Base-by-base conservation (phyloP, 2,113 vertebrate genomes). In the Xyliphius kryptos region DNA sequence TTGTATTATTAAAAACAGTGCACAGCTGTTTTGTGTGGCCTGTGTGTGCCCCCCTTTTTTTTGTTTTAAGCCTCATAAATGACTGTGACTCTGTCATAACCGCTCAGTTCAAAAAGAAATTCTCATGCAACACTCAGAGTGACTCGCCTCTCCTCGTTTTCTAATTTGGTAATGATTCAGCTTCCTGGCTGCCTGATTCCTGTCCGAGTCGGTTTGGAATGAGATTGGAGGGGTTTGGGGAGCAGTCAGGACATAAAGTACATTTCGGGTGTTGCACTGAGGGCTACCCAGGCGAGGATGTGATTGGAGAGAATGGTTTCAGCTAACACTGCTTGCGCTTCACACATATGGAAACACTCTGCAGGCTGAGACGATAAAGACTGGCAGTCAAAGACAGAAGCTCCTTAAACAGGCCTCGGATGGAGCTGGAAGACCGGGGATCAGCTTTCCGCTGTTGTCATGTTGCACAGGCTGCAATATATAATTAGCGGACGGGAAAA, bases 341-440 rank as follows among this genome's bases (percentile, higher is more conserved):
- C 59, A 50, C 19, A 53, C 75, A 77, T 74, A 70, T 74, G 75
- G 75, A 77, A 74, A 38, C 68, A 63, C 66, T 75, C 59, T 54
- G 40, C 58, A 60, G 63, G 17, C 61, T 62, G 56, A 53, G 64
- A 66, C 48, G 48, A 48, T 53, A 47, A 56, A 55, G 65, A 65
- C 37, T 51, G 56, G 46, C 61, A 69, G 61, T 17, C 57, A 56
- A 21, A 53, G 47, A 72, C 70, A 72, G 66, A 66, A 68, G 72
- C 72, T 67, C 46, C 57, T 60, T 59, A 70, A 70, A 70, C 64
- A 55, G 38, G 63, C 56, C 59, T 61, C 19, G 61, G 51, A 63
- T 64, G 40, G 63, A 60, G 60, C 63, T 66, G 55, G 56, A 41
- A 47, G 61, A 59, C 17, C 8, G n/a, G 16, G 55, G 44, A 52